phyloP scores from a whole-genome alignment of 1,140 invertebrate genomes.

The Telenomus remus region DNA sequence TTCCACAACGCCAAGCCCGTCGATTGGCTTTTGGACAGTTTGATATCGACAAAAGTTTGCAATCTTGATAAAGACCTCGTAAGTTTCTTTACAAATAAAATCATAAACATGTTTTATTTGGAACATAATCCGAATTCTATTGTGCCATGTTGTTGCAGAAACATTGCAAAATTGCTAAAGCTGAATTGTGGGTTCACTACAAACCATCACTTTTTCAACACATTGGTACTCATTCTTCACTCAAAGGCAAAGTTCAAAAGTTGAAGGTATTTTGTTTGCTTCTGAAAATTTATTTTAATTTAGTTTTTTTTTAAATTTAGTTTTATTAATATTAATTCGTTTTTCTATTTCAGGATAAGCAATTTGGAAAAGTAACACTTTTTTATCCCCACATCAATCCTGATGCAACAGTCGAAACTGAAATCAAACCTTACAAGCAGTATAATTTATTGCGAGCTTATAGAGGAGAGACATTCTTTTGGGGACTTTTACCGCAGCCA shows the following conservation, averaged over 20 bases:
- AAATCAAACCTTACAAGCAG: conserved; percentile 89
- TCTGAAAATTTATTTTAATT: background rate
- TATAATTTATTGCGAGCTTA: conserved; percentile 90
- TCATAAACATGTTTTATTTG: too few species aligned
- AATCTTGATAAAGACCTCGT: conserved; percentile 88
- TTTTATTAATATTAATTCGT: background rate
- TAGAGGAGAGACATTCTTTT: conserved; percentile 92
- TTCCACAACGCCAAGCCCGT: conserved; percentile 98
- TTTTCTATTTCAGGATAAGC: conserved; percentile 83
- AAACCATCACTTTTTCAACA: conserved; percentile 97
- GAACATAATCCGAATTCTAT: too few species aligned
- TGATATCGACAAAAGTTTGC: conserved; percentile 93
- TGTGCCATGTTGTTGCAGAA: conserved; percentile 78
- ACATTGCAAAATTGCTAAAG: conserved; percentile 88
- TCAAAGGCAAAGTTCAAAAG: conserved; percentile 98
- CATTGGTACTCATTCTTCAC: conserved; percentile 94
- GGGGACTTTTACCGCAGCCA: conserved; percentile 90
- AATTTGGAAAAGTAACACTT: conserved; percentile 91
- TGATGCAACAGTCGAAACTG: conserved; percentile 83
- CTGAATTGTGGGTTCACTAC: conserved; percentile 89
- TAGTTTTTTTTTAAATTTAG: background rate
- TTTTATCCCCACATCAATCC: conserved; percentile 90
- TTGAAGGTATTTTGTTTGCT: conserved; percentile 82
- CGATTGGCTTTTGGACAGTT: conserved; percentile 95
- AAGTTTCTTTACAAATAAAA: too few species aligned